Evolutionary conservation across 2,888 invertebrate species (phyloP).

Genomic region (Cremastinae sp.): DNA sequence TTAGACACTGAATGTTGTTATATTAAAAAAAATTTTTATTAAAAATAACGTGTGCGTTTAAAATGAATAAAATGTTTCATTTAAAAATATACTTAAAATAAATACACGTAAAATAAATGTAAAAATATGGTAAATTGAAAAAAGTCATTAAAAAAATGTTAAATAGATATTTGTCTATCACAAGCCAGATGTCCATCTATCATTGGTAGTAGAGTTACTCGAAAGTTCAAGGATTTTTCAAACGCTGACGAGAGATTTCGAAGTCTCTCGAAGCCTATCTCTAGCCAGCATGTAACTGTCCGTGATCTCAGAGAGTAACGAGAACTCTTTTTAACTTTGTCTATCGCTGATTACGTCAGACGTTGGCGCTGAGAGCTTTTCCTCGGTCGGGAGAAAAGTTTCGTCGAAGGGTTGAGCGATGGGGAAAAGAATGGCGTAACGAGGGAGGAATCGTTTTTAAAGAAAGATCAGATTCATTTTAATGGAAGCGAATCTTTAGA

Average conservation of each 20-base stretch:
- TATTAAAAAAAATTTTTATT: too few relatives aligned
- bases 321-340: constrained; percentile 43
- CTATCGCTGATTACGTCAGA: constrained; percentile 8
- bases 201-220: constrained; percentile 23
- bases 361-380: neutral
- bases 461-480: constrained; percentile 25
- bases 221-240: constrained; percentile 23
- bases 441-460: constrained; percentile 19
- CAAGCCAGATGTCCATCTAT: too few relatives aligned
- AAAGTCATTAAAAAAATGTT: too few relatives aligned
- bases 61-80: too few relatives aligned
- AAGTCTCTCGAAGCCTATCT: neutral
- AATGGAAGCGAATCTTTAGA: constrained; percentile 30
- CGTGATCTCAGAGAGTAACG: constrained; percentile 27
- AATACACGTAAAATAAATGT: too few relatives aligned
- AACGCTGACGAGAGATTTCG: constrained; percentile 22
- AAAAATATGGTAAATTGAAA: too few relatives aligned
- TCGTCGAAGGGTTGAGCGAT: neutral
- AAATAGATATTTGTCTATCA: too few relatives aligned
- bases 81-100: too few relatives aligned
- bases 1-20: too few relatives aligned
- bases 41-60: too few relatives aligned
- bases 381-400: neutral
- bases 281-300: constrained; percentile 23
- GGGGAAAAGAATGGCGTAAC: neutral